Conservation (phyloP, 2,113 vertebrate species). For the Corvus cornix region DNA sequence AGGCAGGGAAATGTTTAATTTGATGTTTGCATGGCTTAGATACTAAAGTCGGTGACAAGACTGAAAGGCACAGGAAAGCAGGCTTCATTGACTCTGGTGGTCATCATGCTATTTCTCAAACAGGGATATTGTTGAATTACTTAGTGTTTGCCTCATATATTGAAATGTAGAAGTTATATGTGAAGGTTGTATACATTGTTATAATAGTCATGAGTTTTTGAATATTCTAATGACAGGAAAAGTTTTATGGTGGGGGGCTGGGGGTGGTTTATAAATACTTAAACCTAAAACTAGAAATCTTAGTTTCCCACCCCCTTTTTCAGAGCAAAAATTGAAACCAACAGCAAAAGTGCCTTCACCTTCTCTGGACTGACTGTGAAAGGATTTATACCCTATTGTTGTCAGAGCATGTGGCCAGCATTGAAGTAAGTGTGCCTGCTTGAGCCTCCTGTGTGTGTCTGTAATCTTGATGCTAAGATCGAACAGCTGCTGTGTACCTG, state of each 20-base stretch:
- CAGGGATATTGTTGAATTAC: neutral
- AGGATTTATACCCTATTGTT: slow-evolving; percentile 46
- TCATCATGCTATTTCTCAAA: neutral
- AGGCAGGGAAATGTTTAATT: neutral
- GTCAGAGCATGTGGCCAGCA: slow-evolving; percentile 36
- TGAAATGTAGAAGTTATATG: neutral
- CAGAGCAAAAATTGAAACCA: slow-evolving; percentile 3
- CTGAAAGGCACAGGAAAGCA: neutral
- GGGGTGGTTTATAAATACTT: neutral
- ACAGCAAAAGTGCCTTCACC: neutral
- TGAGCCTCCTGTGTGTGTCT: neutral
- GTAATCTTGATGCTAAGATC: slow-evolving; percentile 41
- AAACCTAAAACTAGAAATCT: neutral
- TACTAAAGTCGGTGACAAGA: neutral
- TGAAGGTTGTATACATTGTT: neutral
- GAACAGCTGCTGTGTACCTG: slow-evolving; percentile 51
- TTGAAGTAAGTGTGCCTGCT: slow-evolving; percentile 36
- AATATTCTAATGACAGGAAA: neutral
- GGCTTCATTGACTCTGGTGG: neutral
- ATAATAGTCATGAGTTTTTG: neutral
- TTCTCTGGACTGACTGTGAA: neutral
- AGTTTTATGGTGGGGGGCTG: neutral
- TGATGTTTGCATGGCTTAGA: neutral
- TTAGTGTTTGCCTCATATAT: neutral
- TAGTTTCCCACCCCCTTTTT: neutral